phyloP scores from a whole-genome alignment of 2,797 vertebrate species.

The Oryzias dopingdopingensis region DNA sequence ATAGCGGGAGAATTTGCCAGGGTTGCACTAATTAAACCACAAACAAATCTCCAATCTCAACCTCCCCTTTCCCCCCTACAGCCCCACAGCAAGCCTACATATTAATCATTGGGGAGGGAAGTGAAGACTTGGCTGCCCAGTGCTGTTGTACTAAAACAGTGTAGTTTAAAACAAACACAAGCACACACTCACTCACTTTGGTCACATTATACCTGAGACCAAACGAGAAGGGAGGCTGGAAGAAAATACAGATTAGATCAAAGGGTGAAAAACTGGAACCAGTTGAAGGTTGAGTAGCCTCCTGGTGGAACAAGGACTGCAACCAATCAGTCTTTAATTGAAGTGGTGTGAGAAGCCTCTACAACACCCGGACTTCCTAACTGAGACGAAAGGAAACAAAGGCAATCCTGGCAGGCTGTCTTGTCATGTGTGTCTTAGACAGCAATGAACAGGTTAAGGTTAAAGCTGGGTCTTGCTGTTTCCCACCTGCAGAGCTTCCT shows the following conservation, averaged over 20 bases:
- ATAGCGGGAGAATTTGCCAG: constrained; percentile 76
- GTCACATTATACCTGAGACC: constrained; percentile 26
- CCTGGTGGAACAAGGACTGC: constrained; percentile 49
- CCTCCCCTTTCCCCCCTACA: constrained; percentile 60
- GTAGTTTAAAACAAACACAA: constrained; percentile 41
- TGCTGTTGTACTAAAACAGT: constrained; percentile 30
- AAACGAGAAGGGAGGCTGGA: constrained; percentile 45
- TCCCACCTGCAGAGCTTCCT: constrained; percentile 49
- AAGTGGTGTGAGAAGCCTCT: constrained; percentile 47
- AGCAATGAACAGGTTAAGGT: constrained; percentile 41
- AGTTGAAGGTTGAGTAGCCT: constrained; percentile 55
- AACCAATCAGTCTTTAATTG: constrained; percentile 64
- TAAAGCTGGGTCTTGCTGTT: constrained; percentile 42
- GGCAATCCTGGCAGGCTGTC: constrained; percentile 29
- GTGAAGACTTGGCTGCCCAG: constrained; percentile 42
- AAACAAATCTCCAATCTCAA: constrained; percentile 71
- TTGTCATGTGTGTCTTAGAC: constrained; percentile 29
- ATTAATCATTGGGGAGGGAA: constrained; percentile 73
- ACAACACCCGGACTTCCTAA: constrained; percentile 30
- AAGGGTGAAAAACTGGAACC: constrained; percentile 50
- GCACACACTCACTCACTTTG: constrained; percentile 23
- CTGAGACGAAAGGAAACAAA: constrained; percentile 40
- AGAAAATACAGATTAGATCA: constrained; percentile 46
- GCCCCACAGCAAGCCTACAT: constrained; percentile 66
- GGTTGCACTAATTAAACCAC: constrained; percentile 80